Conservation (phyloP, 2,797 vertebrate genomes). For the Lepidocolaptes lacrymiger region DNA sequence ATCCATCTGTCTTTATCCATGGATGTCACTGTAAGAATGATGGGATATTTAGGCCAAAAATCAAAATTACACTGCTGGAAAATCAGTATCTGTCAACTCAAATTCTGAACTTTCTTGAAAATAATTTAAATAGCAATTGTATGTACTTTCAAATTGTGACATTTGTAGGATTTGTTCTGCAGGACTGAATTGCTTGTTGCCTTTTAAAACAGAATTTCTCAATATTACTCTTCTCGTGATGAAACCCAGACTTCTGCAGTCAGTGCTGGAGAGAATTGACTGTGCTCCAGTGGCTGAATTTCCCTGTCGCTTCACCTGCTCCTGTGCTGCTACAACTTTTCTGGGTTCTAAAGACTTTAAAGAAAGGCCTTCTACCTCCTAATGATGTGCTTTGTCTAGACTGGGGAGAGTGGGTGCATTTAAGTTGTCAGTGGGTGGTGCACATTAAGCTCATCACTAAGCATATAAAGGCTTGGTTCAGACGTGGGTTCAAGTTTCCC, state of each 20-base stretch:
- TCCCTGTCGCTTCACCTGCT: neutral
- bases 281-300: neutral
- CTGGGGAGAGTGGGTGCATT: neutral
- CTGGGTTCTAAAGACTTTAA: neutral
- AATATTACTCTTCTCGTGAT: neutral
- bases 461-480: neutral
- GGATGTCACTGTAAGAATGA: neutral
- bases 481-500: neutral
- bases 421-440: neutral
- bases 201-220: neutral
- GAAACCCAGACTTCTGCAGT: neutral
- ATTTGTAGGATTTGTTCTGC: neutral
- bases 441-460: rapidly evolving
- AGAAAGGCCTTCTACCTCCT: neutral
- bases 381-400: neutral
- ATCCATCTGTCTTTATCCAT: neutral
- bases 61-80: neutral
- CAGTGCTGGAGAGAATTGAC: neutral
- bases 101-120: neutral
- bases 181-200: neutral
- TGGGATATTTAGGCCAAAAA: neutral
- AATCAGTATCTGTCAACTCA: neutral
- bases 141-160: neutral
- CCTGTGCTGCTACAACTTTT: neutral
- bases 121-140: neutral